Evolutionary conservation across 2,113 vertebrate genomes (phyloP).

Genomic region (Pogonocichla stellata): DNA sequence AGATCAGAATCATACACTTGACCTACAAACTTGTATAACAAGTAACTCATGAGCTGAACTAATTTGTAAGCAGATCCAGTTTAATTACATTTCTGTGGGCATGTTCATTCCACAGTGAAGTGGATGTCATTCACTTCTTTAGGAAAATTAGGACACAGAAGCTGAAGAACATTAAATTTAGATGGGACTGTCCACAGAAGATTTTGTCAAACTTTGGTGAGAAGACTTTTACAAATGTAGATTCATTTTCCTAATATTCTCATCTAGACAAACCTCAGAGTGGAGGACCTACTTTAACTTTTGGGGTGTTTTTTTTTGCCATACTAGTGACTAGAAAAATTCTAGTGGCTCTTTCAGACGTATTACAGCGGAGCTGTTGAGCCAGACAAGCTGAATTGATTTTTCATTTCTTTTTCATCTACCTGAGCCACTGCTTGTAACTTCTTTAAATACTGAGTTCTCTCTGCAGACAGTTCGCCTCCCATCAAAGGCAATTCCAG

Average conservation of each 20-base stretch:
- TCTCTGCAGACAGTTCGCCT: not conserved
- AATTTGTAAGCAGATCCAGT: not conserved
- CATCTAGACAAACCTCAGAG: not conserved
- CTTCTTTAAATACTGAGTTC: not conserved
- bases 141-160: not conserved
- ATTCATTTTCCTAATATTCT: not conserved
- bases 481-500: not conserved
- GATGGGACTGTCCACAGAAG: not conserved
- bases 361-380: not conserved
- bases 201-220: not conserved
- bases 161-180: not conserved
- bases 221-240: not conserved
- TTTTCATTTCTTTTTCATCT: not conserved
- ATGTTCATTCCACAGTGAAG: not conserved
- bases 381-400: not conserved
- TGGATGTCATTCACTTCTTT: not conserved
- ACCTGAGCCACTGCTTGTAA: not conserved
- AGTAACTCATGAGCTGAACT: not conserved
- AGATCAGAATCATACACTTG: not conserved
- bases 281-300: not conserved
- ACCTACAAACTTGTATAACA: not conserved
- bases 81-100: not conserved
- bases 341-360: not conserved
- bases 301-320: rapidly evolving
- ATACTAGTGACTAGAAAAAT: not conserved